Percentiles rank a stretch among this genome's conserved stretches.
These are phyloP conservation scores for Aricia agestis DNA, from an alignment of 1,140 invertebrate genomes.

Conservation along the genomic window DNA sequence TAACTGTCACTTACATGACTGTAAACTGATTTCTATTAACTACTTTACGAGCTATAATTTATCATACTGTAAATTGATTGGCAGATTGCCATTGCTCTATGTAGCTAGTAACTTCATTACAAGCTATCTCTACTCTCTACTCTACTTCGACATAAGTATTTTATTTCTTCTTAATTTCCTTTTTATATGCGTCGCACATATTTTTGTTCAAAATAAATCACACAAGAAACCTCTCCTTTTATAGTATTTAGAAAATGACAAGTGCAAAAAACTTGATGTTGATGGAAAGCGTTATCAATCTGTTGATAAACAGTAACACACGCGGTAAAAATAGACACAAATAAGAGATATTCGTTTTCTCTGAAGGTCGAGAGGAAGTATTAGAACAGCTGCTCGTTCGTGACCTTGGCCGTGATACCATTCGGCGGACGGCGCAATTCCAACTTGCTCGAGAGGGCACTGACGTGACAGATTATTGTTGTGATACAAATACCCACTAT, in stretches of 20 bases:
- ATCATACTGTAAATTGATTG: neutral
- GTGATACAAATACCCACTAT: neutral
- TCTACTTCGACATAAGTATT: too few relatives aligned
- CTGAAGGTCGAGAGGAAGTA: conserved; percentile 19
- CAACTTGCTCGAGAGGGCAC: conserved; percentile 14
- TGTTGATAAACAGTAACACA: neutral
- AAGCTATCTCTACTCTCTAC: neutral
- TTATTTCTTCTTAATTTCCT: too few relatives aligned
- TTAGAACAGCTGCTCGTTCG: conserved; percentile 45
- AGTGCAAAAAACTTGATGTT: neutral
- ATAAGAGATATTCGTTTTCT: neutral
- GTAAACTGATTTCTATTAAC: conserved; percentile 16
- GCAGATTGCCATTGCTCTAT: neutral
- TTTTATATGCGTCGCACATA: too few relatives aligned
- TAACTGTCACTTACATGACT: conserved; percentile 31
- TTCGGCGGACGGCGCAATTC: conserved; percentile 46
- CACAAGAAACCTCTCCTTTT: neutral
- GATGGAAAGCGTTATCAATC: neutral
- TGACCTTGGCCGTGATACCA: conserved; percentile 67
- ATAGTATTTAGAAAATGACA: neutral
- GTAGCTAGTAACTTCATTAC: neutral
- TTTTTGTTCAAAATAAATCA: neutral
- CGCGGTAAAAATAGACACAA: neutral
- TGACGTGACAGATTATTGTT: conserved; percentile 14
- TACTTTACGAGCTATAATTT: too few relatives aligned